Conservation (phyloP, 53 echinoderm and acorn worm genomes). For the Paelopatides confundens region DNA sequence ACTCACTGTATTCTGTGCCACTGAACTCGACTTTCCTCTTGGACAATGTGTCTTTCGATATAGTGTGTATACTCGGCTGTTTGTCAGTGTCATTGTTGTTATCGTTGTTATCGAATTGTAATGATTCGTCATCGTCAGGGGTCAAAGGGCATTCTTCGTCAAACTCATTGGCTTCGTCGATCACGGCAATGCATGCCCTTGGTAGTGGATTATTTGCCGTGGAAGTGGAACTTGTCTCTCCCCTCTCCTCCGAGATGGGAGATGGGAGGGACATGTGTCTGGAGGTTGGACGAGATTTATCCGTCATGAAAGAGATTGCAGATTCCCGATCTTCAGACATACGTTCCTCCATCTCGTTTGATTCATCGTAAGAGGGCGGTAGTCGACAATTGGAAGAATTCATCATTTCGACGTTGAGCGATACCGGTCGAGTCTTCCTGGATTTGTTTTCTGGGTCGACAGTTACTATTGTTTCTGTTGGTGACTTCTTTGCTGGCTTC, state of each 20-base stretch:
- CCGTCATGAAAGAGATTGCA: slow-evolving; percentile 50
- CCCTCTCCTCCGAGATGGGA: slow-evolving; percentile 54
- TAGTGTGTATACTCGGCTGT: slow-evolving; percentile 49
- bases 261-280: slow-evolving; percentile 53
- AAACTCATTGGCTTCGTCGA: slow-evolving; percentile 33
- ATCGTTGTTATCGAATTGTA: slow-evolving; percentile 45
- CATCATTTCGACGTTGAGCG: slow-evolving; percentile 87
- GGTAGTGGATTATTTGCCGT: slow-evolving; percentile 29
- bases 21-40: slow-evolving; percentile 48
- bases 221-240: slow-evolving; percentile 4
- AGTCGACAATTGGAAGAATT: slow-evolving; percentile 60
- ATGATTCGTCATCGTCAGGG: slow-evolving; percentile 36
- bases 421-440: slow-evolving; percentile 71
- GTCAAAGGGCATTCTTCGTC: slow-evolving; percentile 45
- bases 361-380: slow-evolving; percentile 89
- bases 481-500: slow-evolving; percentile 44
- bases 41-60: slow-evolving; percentile 54
- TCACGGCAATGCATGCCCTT: slow-evolving; percentile 33
- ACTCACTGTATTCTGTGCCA: slow-evolving; percentile 49
- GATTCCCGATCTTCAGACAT: slow-evolving; percentile 63
- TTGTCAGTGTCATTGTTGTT: slow-evolving; percentile 23
- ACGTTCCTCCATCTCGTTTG: slow-evolving; percentile 81
- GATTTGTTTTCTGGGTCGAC: slow-evolving; percentile 62
- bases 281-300: slow-evolving; percentile 55
- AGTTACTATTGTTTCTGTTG: slow-evolving; percentile 54